Evolutionary conservation across 2,113 vertebrate genomes (phyloP).

Genomic region (Neodon shergylaensis): DNA sequence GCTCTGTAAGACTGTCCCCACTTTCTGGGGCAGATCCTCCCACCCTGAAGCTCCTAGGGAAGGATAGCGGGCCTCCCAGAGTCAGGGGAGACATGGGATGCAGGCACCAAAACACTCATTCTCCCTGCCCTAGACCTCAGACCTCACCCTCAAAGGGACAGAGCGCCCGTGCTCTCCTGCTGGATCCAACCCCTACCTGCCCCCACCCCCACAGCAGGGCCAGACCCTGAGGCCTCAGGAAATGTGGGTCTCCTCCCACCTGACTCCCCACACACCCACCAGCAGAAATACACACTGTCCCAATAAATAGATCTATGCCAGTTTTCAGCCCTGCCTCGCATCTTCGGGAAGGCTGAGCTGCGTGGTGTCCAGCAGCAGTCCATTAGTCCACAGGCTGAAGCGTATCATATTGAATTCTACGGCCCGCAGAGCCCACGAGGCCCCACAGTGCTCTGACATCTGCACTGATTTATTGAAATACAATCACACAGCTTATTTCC

Average conservation of each 20-base stretch:
- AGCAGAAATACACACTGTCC: slow-evolving; percentile 17
- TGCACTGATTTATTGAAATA: slow-evolving; percentile 71
- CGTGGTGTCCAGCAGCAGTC: slow-evolving; percentile 78
- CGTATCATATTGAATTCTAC: slow-evolving; percentile 82
- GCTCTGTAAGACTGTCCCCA: neutral
- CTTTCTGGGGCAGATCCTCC: neutral
- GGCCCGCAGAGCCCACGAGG: slow-evolving; percentile 56
- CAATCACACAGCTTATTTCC: neutral
- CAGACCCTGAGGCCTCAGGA: accelerated
- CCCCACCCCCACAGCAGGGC: neutral
- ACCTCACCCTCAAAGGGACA: neutral
- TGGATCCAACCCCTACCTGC: accelerated
- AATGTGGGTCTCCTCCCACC: slow-evolving; percentile 44
- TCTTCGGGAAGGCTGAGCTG: slow-evolving; percentile 76
- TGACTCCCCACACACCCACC: slow-evolving; percentile 60
- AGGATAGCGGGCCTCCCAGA: accelerated
- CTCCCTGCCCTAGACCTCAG: neutral
- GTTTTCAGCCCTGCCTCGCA: slow-evolving; percentile 81
- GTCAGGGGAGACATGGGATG: accelerated
- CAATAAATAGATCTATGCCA: slow-evolving; percentile 82
- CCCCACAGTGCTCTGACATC: slow-evolving; percentile 73
- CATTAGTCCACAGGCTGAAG: slow-evolving; percentile 82
- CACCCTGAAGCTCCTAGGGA: neutral
- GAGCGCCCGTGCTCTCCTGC: neutral
- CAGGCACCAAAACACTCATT: neutral